Conservation (phyloP, 1,140 invertebrate species). For the Lasioglossum baleicum region DNA sequence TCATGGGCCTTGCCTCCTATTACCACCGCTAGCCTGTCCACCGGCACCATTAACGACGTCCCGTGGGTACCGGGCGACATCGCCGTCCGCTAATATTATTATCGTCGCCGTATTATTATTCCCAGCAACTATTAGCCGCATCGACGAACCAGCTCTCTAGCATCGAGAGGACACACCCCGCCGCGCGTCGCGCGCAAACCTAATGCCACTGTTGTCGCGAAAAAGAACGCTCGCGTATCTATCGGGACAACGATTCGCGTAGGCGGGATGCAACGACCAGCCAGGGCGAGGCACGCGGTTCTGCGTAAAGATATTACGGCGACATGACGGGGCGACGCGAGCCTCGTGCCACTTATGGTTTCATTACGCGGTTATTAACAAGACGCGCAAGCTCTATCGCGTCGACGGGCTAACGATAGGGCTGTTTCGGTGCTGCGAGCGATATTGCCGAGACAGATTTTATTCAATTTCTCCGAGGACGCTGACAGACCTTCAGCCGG, state of each 20-base stretch:
- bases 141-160: not conserved
- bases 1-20: constrained; percentile 29
- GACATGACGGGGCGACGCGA: not conserved
- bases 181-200: not conserved
- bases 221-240: constrained; percentile 5
- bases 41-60: constrained; percentile 30
- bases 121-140: constrained; percentile 19
- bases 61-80: constrained; percentile 17
- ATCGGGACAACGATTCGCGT: not conserved
- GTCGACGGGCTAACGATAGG: too few relatives aligned
- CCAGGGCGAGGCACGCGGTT: not conserved
- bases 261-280: not conserved
- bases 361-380: constrained; percentile 41
- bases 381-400: not conserved
- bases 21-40: constrained; percentile 21
- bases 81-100: constrained; percentile 32
- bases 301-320: constrained; percentile 21
- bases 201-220: constrained; percentile 15
- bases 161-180: too few relatives aligned
- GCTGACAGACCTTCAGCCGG: too few relatives aligned
- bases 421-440: too few relatives aligned
- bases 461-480: too few relatives aligned
- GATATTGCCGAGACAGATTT: too few relatives aligned
- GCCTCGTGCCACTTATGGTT: constrained; percentile 22
- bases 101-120: constrained; percentile 28